Conservation (phyloP, 2,113 vertebrate genomes). For the Patagioenas fasciata region DNA sequence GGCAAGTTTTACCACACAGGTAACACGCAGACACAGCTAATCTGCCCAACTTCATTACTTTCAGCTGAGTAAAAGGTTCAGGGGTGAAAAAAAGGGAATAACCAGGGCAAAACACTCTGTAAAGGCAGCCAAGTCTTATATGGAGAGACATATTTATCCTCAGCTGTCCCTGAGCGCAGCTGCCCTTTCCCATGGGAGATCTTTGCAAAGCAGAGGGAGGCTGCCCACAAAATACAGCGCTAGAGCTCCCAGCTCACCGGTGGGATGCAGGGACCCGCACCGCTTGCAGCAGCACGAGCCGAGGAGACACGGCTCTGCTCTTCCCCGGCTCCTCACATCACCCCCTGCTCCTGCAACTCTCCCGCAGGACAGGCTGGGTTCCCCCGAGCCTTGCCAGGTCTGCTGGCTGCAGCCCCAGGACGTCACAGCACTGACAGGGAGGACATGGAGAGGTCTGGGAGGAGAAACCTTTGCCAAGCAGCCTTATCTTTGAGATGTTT, state of each 20-base stretch:
- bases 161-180: background rate
- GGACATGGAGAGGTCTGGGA: background rate
- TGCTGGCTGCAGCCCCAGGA: background rate
- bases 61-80: background rate
- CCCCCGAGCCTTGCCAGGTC: background rate
- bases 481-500: background rate
- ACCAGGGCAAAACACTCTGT: background rate
- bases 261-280: background rate
- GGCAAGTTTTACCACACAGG: background rate
- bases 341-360: background rate
- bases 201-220: background rate
- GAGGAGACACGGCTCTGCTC: fast-evolving
- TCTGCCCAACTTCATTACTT: background rate
- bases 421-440: background rate
- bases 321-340: fast-evolving
- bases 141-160: background rate
- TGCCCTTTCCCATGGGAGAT: background rate
- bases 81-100: background rate
- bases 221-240: background rate
- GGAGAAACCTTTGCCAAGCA: background rate
- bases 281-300: fast-evolving
- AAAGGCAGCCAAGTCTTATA: background rate
- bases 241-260: background rate
- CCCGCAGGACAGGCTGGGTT: background rate
- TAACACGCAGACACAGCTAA: background rate